Evolutionary conservation across 1,140 invertebrate genomes (phyloP).

Genomic region (Mycetomoellerius zeteki): DNA sequence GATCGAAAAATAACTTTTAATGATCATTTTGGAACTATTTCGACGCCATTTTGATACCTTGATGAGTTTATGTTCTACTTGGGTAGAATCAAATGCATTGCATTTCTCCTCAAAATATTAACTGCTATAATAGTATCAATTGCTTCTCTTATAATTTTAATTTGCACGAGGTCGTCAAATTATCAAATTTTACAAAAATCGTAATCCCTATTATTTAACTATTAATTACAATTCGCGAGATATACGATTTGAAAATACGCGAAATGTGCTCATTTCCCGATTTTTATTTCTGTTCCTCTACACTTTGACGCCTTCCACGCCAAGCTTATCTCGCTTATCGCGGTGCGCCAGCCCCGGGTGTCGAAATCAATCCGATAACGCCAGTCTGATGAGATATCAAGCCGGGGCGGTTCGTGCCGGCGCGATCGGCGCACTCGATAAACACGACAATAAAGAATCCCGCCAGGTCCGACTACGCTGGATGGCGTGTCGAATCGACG

Average conservation of each 20-base stretch:
- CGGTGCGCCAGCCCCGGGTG: conserved; percentile 34
- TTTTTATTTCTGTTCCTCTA: neutral
- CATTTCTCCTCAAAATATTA: neutral
- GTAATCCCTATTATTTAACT: no score
- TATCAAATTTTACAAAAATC: neutral
- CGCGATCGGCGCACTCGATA: conserved; percentile 51
- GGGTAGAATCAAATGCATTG: neutral
- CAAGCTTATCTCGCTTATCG: conserved; percentile 39
- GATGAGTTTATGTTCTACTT: no score
- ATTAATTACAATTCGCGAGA: neutral
- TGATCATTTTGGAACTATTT: no score
- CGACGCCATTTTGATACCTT: no score
- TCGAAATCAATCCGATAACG: conserved; percentile 64
- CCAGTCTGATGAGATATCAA: conserved; percentile 66
- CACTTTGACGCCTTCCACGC: conserved; percentile 7
- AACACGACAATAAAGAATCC: conserved; percentile 70
- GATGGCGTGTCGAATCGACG: conserved; percentile 47
- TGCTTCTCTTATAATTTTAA: neutral
- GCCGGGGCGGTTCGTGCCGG: conserved; percentile 43
- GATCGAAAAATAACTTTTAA: no score
- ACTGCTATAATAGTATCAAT: neutral
- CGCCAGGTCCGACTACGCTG: conserved; percentile 49
- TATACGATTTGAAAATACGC: neutral
- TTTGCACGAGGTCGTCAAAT: neutral
- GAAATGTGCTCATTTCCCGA: neutral